A percentile compares a stretch with the other conserved stretches of the same genome.
Evolutionary conservation across 2,888 invertebrate species (phyloP).

Genomic region (Conomelus anceps): DNA sequence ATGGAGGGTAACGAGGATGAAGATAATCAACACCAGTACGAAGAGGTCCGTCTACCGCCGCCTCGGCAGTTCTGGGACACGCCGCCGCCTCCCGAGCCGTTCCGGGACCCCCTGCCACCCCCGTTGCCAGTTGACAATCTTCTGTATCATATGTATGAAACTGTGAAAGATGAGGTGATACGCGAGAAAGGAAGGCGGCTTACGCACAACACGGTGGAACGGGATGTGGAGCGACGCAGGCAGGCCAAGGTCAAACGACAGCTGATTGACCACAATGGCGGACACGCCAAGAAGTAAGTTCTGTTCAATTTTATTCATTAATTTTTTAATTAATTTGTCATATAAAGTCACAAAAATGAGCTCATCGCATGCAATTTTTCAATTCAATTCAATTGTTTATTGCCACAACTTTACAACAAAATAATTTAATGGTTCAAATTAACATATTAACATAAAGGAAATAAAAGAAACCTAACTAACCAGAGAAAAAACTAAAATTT

Average conservation of each 20-base stretch:
- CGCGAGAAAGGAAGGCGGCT: slow-evolving; percentile 12
- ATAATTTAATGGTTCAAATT: no score
- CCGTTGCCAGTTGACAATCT: slow-evolving; percentile 58
- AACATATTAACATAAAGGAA: no score
- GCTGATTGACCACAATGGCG: neutral
- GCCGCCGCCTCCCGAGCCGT: slow-evolving; percentile 62
- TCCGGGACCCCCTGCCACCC: slow-evolving; percentile 40
- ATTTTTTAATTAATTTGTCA: no score
- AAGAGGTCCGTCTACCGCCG: slow-evolving; percentile 62
- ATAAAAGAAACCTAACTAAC: no score
- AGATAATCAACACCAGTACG: slow-evolving; percentile 33
- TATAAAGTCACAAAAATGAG: no score
- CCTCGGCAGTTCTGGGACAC: slow-evolving; percentile 79
- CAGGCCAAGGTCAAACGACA: neutral
- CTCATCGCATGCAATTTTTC: no score
- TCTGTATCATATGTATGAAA: slow-evolving; percentile 74
- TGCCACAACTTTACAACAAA: no score
- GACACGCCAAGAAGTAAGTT: neutral
- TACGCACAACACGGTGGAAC: neutral
- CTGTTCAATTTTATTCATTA: no score
- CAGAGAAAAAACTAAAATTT: no score
- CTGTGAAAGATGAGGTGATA: slow-evolving; percentile 43
- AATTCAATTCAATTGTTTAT: no score
- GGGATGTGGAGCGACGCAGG: neutral
- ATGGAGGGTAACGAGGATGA: neutral